Evolutionary conservation across 2,113 vertebrate species (phyloP).

Genomic region (Saguinus midas): DNA sequence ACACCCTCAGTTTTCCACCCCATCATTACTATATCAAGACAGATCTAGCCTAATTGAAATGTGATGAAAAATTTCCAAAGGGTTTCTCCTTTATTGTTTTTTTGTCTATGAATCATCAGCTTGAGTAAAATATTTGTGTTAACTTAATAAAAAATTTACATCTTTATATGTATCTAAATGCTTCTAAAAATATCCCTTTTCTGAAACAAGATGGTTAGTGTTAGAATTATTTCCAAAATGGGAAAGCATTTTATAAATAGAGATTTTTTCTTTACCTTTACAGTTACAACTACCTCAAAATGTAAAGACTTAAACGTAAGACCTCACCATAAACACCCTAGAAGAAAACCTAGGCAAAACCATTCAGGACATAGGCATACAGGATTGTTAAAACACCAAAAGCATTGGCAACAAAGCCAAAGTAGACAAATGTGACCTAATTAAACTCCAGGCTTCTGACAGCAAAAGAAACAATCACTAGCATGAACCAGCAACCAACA

Average conservation of each 20-base stretch:
- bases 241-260: constrained; percentile 24
- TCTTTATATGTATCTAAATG: neutral
- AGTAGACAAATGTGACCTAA: no score
- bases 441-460: no score
- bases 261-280: neutral
- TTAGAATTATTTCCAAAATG: constrained; percentile 47
- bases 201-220: neutral
- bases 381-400: no score
- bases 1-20: neutral
- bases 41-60: neutral
- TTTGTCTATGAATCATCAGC: neutral
- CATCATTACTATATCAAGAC: neutral
- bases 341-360: no score
- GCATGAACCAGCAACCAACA: no score
- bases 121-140: neutral
- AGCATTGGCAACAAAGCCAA: no score
- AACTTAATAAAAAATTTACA: neutral
- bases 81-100: neutral
- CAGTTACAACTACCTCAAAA: neutral
- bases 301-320: neutral
- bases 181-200: constrained; percentile 6
- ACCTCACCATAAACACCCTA: no score
- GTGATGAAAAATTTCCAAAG: neutral
- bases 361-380: no score
- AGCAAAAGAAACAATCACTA: no score